These are phyloP conservation scores for Polypedilum vanderplanki DNA, from an alignment of 1,140 invertebrate genomes.

Conservation along the genomic window DNA sequence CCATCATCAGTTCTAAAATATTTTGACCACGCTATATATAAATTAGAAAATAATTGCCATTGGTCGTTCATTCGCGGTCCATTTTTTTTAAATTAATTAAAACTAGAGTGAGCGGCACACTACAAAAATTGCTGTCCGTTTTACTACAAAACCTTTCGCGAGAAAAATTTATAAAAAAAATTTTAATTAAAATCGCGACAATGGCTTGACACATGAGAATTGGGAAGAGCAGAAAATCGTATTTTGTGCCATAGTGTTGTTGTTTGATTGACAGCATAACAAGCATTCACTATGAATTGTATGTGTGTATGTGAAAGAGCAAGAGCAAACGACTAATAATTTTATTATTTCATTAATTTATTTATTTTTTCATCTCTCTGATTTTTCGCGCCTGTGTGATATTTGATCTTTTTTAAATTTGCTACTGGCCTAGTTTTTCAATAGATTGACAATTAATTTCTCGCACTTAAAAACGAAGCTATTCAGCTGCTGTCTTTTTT, in stretches of 20 bases:
- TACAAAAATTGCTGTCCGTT: neutral
- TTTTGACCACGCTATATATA: neutral
- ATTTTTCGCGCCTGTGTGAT: neutral
- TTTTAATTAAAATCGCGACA: conserved; percentile 26
- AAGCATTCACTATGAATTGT: neutral
- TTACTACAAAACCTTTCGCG: neutral
- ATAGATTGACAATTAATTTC: conserved; percentile 14
- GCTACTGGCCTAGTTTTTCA: neutral
- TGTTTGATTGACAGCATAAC: conserved; percentile 26
- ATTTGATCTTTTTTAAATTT: neutral
- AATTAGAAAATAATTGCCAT: conserved; percentile 14
- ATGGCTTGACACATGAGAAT: neutral
- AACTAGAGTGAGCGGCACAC: neutral
- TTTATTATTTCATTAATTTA: conserved; percentile 28
- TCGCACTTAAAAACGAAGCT: conserved; percentile 20
- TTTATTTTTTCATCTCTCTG: neutral
- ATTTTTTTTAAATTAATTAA: conserved; percentile 27
- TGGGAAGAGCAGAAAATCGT: neutral
- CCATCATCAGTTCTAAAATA: neutral
- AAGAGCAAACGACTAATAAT: conserved; percentile 11
- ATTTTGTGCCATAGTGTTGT: neutral
- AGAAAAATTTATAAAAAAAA: neutral
- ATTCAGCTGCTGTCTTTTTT: neutral
- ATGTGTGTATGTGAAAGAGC: too few species aligned
- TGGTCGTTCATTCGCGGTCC: neutral